Percentiles rank a stretch among this genome's conserved stretches.
Evolutionary conservation across 1,140 invertebrate genomes (phyloP).

Genomic region (Caenorhabditis inopinata): DNA sequence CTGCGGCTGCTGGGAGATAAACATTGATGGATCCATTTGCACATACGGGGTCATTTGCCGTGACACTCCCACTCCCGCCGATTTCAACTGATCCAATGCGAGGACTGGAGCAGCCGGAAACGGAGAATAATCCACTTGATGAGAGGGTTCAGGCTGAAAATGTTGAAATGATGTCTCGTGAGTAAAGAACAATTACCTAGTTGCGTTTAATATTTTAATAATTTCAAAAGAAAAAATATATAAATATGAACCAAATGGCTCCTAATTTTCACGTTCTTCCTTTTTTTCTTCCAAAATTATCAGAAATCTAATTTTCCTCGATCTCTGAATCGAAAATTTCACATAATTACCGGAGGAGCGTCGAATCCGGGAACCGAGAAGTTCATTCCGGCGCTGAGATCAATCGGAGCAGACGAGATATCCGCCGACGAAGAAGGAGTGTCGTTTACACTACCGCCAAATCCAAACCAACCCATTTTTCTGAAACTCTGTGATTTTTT

Average conservation of each 20-base stretch:
- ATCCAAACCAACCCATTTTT: constrained; percentile 42
- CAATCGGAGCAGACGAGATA: background rate
- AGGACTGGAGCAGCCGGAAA: constrained; percentile 41
- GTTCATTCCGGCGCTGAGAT: constrained; percentile 33
- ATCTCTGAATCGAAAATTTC: too few species aligned
- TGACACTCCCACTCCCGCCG: constrained; percentile 43
- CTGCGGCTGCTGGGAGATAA: constrained; percentile 44
- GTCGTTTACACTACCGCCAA: constrained; percentile 2
- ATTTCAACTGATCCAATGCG: constrained; percentile 49
- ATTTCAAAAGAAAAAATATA: too few species aligned
- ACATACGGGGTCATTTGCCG: constrained; percentile 51
- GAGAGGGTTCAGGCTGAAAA: background rate
- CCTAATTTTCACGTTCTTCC: too few species aligned
- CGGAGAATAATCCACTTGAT: background rate
- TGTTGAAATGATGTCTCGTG: too few species aligned
- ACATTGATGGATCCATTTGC: constrained; percentile 53
- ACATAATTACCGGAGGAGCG: background rate
- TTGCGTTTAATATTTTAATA: too few species aligned
- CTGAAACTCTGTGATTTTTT: background rate
- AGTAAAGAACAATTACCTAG: too few species aligned
- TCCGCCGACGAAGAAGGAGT: constrained; percentile 24
- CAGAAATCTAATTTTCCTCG: too few species aligned
- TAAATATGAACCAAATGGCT: too few species aligned
- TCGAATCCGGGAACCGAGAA: constrained; percentile 32
- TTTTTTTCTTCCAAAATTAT: too few species aligned